These are phyloP conservation scores for Stenoptilia bipunctidactyla DNA, from an alignment of 2,888 invertebrate species.

Conservation along the genomic window DNA sequence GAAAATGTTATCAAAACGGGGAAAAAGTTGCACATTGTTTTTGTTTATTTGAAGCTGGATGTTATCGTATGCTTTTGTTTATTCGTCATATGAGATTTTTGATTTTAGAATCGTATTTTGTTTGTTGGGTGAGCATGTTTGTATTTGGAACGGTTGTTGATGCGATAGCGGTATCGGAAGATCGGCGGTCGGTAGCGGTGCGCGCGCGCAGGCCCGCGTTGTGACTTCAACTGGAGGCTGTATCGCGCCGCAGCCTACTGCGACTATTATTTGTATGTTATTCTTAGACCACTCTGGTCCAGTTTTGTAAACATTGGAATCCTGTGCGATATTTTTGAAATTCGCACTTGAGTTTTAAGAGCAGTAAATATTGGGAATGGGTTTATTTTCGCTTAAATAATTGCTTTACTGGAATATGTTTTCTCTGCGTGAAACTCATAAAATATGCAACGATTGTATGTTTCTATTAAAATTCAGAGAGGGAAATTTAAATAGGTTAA, in stretches of 20 bases:
- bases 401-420: too few species aligned
- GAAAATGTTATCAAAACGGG: conserved; percentile 23
- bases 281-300: conserved; percentile 45
- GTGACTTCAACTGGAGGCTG: conserved; percentile 60
- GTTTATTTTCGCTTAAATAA: too few species aligned
- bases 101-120: too few species aligned
- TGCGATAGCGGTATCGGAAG: conserved; percentile 4
- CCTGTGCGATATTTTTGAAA: not conserved
- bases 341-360: not conserved
- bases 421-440: too few species aligned
- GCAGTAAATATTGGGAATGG: too few species aligned
- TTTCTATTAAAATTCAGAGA: too few species aligned
- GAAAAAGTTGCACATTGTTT: not conserved
- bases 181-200: conserved; percentile 15
- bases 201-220: conserved; percentile 57
- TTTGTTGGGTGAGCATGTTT: conserved; percentile 7
- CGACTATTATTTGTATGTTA: conserved; percentile 48
- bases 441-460: too few species aligned
- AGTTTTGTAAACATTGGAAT: conserved; percentile 42
- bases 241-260: conserved; percentile 46
- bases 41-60: not conserved
- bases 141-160: not conserved
- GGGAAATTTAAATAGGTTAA: too few species aligned
- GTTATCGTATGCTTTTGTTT: not conserved
- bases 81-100: not conserved